Evolutionary conservation across 2,797 vertebrate genomes (phyloP), one percentile per base, ranked within the genome.

Genomic region (Sciurus carolinensis): DNA sequence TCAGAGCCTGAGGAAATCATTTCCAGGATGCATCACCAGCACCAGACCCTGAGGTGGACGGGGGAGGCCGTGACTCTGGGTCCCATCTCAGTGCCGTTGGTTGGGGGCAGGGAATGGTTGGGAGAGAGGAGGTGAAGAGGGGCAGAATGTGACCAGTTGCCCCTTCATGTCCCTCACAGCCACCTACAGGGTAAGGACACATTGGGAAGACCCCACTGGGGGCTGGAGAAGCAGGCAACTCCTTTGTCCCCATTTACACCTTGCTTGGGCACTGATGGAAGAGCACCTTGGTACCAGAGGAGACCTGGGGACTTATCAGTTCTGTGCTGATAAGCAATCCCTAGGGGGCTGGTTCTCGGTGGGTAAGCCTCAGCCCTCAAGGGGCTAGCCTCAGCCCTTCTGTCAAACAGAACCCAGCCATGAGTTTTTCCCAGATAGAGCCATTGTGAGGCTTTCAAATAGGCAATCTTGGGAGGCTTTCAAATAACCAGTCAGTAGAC

Each of bases 401-500:
- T 1, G 44, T 30, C 39, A 44, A 62, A 62, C 69, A 33, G 30
- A 88, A 6, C 36, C 73, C 79, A 69, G 66, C n/a, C 36, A 3
- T 10, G 50, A 30, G 33, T 75, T 86, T 76, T 54, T 22, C 50
- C 67, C 42, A 72, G 52, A 66, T n/a, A 42, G 44, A 87, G 44
- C 79, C 87, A 14, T 44, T 54, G 87, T 67, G 66, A 87, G 75
- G 86, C 77, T 96, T 94, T 71, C 88, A 76, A 92, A 92, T 91
- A 97, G 88, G 95, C 91, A 95, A 93, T 96, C 93, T 44, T 42
- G 73, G 91, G 89, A 90, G 81, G 73, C 73, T 95, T 95, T 36
- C 87, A 80, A 88, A 85, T 80, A 96, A 95, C 95, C 96, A 95
- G 95, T 97, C 95, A 77, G 82, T 84, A 71, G 79, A 33, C 57